Base-by-base conservation (phyloP, 2,888 invertebrate genomes). In the Pantelozetes paolii region DNA sequence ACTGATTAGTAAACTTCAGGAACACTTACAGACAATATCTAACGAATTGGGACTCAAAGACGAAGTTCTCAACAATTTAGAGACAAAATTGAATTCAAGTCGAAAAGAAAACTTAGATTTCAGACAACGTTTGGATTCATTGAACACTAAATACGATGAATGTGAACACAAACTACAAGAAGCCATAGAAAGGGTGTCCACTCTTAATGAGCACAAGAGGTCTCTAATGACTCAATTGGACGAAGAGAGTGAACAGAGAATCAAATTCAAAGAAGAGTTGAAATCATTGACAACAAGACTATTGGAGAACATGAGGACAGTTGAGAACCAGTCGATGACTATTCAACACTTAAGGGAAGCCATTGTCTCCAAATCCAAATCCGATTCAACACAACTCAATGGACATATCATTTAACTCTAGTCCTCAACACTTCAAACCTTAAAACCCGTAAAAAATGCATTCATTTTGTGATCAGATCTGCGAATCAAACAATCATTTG, bases 291-390 rank as follows among this genome's bases (percentile, higher is more conserved):
- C 54, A 8, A 71, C 36, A 23, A 20, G 54, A 23, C 54, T 71
- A 8, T 36, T 71, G 50, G 71, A 71, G 9, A 57, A 50, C 57
- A 50, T 57, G 50, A 50, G 54, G 32, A 50, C 50, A n/a, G 71
- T 71, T 13, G 50, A 50, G 26, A 28, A 57, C n/a, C 71, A 71
- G 71, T 57, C 50, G 57, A 71, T 57, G 0, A 71, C 71, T 30
- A 71, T 71, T 26, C 54, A 71, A n/a, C 71, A 71, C 71, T 71
- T 71, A 30, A 71, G 57, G 48, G 71, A 57, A 71, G 71, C 71
- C 1, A 50, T 71, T 71, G 57, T 57, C 54, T 45, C 50, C 11
- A 71, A 71, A 26, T 50, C 48, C 32, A 71, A 71, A 40, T 54
- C 71, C 9, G 57, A 57, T n/a, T 48, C 71, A 8, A 71, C 69